Percentiles rank a stretch among this genome's conserved stretches.
Conservation (phyloP, 1,140 invertebrate species). For the Muscidifurax raptorellus region DNA sequence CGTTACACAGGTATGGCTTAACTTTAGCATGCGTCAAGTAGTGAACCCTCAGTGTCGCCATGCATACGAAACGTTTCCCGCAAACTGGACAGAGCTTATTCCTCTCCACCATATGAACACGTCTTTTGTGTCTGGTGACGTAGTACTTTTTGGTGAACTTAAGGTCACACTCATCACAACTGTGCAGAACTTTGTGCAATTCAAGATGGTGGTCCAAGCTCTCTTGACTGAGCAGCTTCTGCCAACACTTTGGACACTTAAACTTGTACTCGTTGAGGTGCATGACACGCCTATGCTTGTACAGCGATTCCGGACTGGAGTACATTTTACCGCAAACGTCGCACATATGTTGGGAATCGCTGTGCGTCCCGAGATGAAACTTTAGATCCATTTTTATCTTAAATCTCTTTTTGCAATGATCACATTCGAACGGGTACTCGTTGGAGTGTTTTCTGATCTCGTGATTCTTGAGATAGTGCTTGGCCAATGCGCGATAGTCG, state of each 20-base stretch:
- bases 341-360: conserved; percentile 60
- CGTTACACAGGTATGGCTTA: conserved; percentile 78
- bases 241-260: conserved; percentile 60
- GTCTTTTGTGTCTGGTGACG: conserved; percentile 61
- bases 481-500: conserved; percentile 56
- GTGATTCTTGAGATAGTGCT: conserved; percentile 58
- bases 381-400: conserved; percentile 69
- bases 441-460: conserved; percentile 64
- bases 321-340: conserved; percentile 64
- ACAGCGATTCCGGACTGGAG: conserved; percentile 58
- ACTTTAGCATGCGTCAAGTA: conserved; percentile 76
- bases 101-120: conserved; percentile 63
- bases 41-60: conserved; percentile 73
- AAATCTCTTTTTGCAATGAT: conserved; percentile 74
- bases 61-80: conserved; percentile 59
- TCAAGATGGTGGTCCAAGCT: conserved; percentile 64
- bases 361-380: conserved; percentile 69
- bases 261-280: conserved; percentile 61
- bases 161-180: conserved; percentile 85
- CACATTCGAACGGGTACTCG: conserved; percentile 72
- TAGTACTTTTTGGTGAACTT: conserved; percentile 73
- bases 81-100: conserved; percentile 66
- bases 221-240: conserved; percentile 56
- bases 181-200: conserved; percentile 74
- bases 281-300: conserved; percentile 59